Conservation (phyloP, 2,113 vertebrate genomes). For the Hippoglossus stenolepis region DNA sequence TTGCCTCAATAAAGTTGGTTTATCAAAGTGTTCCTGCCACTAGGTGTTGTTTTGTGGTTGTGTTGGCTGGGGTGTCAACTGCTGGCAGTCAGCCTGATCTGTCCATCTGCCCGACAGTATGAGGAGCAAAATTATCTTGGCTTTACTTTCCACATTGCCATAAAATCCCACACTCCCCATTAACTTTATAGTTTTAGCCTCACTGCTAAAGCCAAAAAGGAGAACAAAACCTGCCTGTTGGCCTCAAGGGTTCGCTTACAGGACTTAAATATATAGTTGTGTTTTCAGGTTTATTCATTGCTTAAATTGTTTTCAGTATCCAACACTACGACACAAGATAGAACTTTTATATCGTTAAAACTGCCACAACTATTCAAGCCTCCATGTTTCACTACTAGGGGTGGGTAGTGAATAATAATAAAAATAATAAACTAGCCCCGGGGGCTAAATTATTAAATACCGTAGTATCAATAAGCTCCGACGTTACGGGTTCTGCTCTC, state of each 20-base stretch:
- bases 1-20: background rate
- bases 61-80: background rate
- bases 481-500: background rate
- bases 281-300: background rate
- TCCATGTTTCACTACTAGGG: background rate
- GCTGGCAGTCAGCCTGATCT: background rate
- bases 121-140: background rate
- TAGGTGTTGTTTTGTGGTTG: background rate
- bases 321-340: background rate
- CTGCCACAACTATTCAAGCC: background rate
- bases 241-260: background rate
- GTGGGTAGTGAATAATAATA: too few species aligned
- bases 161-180: background rate
- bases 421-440: background rate
- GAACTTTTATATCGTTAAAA: background rate
- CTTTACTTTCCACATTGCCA: background rate
- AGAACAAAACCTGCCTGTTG: background rate
- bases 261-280: background rate
- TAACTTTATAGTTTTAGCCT: background rate
- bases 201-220: background rate
- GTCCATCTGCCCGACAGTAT: background rate
- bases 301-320: background rate
- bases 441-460: background rate
- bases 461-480: background rate
- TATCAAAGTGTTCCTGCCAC: background rate